A percentile compares a stretch with the other conserved stretches of the same genome.
Evolutionary conservation across 2,888 invertebrate species (phyloP).

Genomic region (Dynastes maya): DNA sequence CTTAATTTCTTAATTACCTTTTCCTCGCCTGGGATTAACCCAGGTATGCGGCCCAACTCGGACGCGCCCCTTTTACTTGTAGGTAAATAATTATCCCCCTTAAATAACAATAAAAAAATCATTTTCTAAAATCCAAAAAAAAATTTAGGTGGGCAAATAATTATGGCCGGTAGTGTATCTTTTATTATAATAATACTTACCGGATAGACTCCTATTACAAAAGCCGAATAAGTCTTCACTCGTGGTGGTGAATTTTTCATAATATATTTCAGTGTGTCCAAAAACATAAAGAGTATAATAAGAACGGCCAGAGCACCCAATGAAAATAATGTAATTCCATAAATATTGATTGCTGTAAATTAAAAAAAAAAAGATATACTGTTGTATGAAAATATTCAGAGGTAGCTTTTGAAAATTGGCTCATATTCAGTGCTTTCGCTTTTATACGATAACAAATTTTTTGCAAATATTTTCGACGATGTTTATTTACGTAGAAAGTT

Average conservation of each 20-base stretch:
- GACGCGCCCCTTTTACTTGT: no score
- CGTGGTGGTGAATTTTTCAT: conserved; percentile 73
- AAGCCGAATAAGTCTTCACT: conserved; percentile 73
- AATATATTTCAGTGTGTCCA: conserved; percentile 74
- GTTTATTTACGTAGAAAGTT: conserved; percentile 30
- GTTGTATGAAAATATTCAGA: not conserved
- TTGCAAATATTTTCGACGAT: not conserved
- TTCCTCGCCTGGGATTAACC: no score
- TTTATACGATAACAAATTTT: no score
- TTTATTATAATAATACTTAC: conserved; percentile 69
- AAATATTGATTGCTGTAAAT: conserved; percentile 73
- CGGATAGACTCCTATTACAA: conserved; percentile 78
- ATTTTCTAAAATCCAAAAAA: no score
- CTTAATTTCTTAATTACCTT: no score
- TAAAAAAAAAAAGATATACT: conserved; percentile 24
- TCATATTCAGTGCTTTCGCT: no score
- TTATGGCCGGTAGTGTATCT: no score
- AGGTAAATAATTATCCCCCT: no score
- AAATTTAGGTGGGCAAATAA: no score
- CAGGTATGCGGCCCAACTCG: no score
- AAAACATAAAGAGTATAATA: conserved; percentile 72
- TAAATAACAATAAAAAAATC: no score
- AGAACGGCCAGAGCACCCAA: conserved; percentile 72
- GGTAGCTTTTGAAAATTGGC: no score
- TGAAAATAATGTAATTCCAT: conserved; percentile 74